These are phyloP conservation scores for Ancistrus triradiatus DNA, from an alignment of 2,113 vertebrate genomes.

Conservation along the genomic window DNA sequence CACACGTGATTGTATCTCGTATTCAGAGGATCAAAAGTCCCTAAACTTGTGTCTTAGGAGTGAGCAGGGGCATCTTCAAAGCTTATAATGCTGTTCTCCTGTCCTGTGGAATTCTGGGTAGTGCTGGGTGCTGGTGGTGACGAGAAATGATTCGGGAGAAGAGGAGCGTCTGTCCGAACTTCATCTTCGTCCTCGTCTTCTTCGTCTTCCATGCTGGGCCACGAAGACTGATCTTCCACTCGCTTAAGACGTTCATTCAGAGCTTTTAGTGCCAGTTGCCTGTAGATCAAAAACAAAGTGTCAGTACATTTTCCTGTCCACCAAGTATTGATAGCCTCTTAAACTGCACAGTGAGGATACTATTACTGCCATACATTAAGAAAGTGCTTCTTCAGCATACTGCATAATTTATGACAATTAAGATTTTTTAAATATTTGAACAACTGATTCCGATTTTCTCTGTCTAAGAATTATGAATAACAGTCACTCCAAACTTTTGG, in stretches of 20 bases:
- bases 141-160: slow-evolving; percentile 61
- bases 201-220: slow-evolving; percentile 98
- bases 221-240: slow-evolving; percentile 89
- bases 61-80: slow-evolving; percentile 83
- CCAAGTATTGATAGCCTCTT: no score
- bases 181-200: slow-evolving; percentile 85
- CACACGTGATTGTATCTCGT: slow-evolving; percentile 14
- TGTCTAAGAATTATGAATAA: no score
- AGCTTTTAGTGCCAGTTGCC: slow-evolving; percentile 94
- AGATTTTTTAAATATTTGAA: no score
- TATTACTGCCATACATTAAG: no score
- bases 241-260: slow-evolving; percentile 93
- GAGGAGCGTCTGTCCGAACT: slow-evolving; percentile 65
- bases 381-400: no score
- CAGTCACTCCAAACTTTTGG: no score
- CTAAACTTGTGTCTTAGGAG: slow-evolving; percentile 66
- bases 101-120: slow-evolving; percentile 55
- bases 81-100: slow-evolving; percentile 88
- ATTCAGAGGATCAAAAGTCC: slow-evolving; percentile 3
- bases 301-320: no score
- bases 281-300: slow-evolving; percentile 51
- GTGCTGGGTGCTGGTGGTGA: slow-evolving; percentile 48
- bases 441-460: no score
- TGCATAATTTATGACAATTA: no score
- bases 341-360: no score